Evolutionary conservation across 1,140 invertebrate species (phyloP), one percentile per base, ranked within the genome.

Genomic region (Drosophila punjabiensis): DNA sequence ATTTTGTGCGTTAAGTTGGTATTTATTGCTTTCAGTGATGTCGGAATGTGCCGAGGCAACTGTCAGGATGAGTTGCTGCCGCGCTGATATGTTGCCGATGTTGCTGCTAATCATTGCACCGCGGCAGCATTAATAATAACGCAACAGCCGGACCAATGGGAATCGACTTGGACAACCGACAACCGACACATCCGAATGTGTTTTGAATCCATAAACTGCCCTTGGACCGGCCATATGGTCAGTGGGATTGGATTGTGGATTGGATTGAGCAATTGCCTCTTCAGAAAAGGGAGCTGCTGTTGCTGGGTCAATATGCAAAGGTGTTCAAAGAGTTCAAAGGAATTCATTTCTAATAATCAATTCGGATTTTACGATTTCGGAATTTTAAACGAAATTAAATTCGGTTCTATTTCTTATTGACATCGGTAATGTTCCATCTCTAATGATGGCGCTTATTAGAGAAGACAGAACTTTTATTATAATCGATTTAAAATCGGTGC

Each of bases 1-100:
- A 92, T 92, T 92, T 92, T 92, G 92, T 92, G 91, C 91, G 91
- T 92, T 92, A 92, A 92, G 88, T 92, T 92, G 91, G 91, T 92
- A 92, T 92, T 92, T 92, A 92, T 92, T 92, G 91, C 91, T 91
- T 89, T 92, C 71, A 92, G 91, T 80, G 78, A 92, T 92, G 88
- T 92, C 85, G 91, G 91, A 92, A 92, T 92, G 87, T 74, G 76
- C 81, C 76, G 60, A 62, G 45, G 65, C 79, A 60, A 89, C 85
- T 79, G 85, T 76, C 85, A 89, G 77, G 87, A 90, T 79, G 81
- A 81, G 81, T 90, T 62, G 80, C 52, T 78, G 81, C 53, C 69
- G 75, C 59, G 32, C 33, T 24, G 50, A 75, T 43, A 75, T 47
- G 60, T 24, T 58, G 53, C 53, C 35, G 73, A 37, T 39, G 69